A percentile compares a stretch with the other conserved stretches of the same genome.
These are phyloP conservation scores for Sinopyrophorus schimmeli DNA, from an alignment of 2,888 invertebrate genomes.

Conservation along the genomic window DNA sequence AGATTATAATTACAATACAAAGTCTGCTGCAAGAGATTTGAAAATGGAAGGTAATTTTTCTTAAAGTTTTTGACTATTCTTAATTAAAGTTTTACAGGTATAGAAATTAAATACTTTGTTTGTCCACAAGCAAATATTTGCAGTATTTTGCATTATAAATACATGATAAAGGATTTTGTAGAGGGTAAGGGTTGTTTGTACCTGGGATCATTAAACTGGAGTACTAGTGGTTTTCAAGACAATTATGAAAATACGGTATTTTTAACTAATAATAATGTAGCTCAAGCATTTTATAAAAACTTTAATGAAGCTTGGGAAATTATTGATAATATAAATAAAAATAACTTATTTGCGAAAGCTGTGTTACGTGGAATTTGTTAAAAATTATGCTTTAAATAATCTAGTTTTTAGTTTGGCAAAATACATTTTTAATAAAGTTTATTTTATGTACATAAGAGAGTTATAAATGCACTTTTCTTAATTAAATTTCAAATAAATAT, in stretches of 20 bases:
- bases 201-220: constrained; percentile 49
- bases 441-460: too few species aligned
- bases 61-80: too few species aligned
- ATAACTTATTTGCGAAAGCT: constrained; percentile 6
- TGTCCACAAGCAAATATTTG: constrained; percentile 32
- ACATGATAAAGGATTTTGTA: constrained; percentile 48
- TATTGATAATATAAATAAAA: constrained; percentile 23
- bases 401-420: too few species aligned
- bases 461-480: too few species aligned
- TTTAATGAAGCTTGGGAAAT: constrained; percentile 42
- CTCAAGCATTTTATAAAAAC: constrained; percentile 40
- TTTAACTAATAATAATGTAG: constrained; percentile 40
- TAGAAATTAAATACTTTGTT: constrained; percentile 39
- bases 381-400: too few species aligned
- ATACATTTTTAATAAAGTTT: too few species aligned
- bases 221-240: constrained; percentile 37
- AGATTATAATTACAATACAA: constrained; percentile 41
- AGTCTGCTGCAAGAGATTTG: constrained; percentile 30
- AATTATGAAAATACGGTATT: constrained; percentile 50
- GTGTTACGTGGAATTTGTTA: too few species aligned
- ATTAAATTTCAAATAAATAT: too few species aligned
- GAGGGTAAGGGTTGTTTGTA: constrained; percentile 39
- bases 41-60: constrained; percentile 36
- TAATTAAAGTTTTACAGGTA: constrained; percentile 35
- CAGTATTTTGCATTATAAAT: constrained; percentile 51